Conservation (phyloP, 1,140 invertebrate genomes). For the Bombus cullumanus region DNA sequence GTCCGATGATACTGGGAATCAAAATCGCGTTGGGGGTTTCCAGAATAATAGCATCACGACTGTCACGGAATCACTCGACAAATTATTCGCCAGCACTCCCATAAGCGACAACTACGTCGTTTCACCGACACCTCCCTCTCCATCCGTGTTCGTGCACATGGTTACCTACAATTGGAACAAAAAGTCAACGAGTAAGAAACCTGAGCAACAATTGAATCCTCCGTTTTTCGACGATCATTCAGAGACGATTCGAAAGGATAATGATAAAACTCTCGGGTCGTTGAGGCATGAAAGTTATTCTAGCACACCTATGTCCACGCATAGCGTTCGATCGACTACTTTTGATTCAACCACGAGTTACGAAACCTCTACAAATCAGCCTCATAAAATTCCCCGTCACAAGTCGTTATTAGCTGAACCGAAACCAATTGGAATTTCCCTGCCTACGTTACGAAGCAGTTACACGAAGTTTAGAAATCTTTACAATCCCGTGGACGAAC, state of each 20-base stretch:
- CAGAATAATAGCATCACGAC: slow-evolving; percentile 81
- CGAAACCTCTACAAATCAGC: slow-evolving; percentile 62
- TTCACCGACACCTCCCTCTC: slow-evolving; percentile 74
- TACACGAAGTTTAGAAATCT: slow-evolving; percentile 70
- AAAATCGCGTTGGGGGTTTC: slow-evolving; percentile 80
- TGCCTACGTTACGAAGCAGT: slow-evolving; percentile 72
- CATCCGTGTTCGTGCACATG: slow-evolving; percentile 7
- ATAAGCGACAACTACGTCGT: slow-evolving; percentile 80
- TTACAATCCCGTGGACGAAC: slow-evolving; percentile 55
- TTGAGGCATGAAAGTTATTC: neutral
- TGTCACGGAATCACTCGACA: slow-evolving; percentile 77
- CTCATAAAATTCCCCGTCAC: slow-evolving; percentile 74
- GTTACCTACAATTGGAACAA: slow-evolving; percentile 19
- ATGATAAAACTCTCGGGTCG: neutral
- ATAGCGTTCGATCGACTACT: slow-evolving; percentile 35
- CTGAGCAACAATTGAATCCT: slow-evolving; percentile 70
- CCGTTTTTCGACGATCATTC: slow-evolving; percentile 49
- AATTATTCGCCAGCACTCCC: slow-evolving; percentile 73
- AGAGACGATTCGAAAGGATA: slow-evolving; percentile 24
- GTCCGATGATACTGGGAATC: slow-evolving; percentile 61
- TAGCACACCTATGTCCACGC: slow-evolving; percentile 40
- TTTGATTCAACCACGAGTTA: slow-evolving; percentile 22
- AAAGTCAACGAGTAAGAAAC: slow-evolving; percentile 51
- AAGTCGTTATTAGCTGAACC: slow-evolving; percentile 61
- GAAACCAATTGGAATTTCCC: slow-evolving; percentile 35